These are phyloP conservation scores for Urophycis tenuis DNA, from an alignment of 2,797 vertebrate genomes.

Conservation along the genomic window DNA sequence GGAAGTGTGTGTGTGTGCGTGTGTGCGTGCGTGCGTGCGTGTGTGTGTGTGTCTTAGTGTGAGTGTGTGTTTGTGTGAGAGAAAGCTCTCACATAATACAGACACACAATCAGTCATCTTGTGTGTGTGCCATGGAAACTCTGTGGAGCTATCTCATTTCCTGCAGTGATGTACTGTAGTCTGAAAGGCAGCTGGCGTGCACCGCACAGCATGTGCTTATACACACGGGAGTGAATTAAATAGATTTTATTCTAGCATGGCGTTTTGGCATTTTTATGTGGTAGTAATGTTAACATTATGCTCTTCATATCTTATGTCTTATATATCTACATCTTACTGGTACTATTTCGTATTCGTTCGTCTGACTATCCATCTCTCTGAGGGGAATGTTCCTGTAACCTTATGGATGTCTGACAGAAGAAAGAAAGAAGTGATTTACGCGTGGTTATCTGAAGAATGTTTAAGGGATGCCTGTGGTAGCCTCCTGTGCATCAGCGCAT, in stretches of 20 bases:
- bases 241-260: background rate
- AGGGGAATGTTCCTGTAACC: background rate
- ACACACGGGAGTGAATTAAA: background rate
- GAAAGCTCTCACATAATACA: background rate
- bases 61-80: background rate
- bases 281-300: background rate
- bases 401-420: too few species aligned
- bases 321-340: background rate
- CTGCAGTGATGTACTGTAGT: conserved; percentile 1
- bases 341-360: background rate
- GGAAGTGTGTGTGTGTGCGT: too few species aligned
- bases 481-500: background rate
- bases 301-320: background rate
- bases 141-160: background rate
- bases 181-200: background rate
- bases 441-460: background rate
- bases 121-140: background rate
- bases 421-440: background rate
- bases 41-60: background rate
- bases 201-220: background rate
- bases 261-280: too few species aligned
- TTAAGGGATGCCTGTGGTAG: background rate
- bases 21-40: too few species aligned
- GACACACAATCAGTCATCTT: background rate
- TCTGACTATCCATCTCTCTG: background rate